Evolutionary conservation across 1,140 invertebrate species (phyloP).

Genomic region (Trichonephila clavata): DNA sequence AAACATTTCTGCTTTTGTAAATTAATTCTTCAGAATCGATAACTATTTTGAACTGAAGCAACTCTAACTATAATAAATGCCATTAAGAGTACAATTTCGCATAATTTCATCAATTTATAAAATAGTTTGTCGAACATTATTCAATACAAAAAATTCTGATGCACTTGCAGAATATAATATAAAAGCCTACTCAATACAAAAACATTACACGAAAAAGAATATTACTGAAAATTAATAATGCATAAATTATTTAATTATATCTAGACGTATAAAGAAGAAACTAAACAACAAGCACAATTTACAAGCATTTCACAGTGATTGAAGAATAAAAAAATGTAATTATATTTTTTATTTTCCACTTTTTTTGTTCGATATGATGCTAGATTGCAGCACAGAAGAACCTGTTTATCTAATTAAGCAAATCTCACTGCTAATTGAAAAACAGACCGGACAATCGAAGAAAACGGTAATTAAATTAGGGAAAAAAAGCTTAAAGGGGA

Average conservation of each 20-base stretch:
- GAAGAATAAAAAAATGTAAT: background rate
- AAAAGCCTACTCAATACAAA: too few relatives aligned
- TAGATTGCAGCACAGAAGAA: background rate
- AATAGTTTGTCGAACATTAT: too few relatives aligned
- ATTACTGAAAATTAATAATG: background rate
- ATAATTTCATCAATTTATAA: too few relatives aligned
- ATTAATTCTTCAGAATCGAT: too few relatives aligned
- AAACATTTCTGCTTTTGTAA: too few relatives aligned
- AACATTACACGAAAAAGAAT: background rate
- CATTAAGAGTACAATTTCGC: too few relatives aligned
- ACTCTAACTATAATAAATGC: too few relatives aligned
- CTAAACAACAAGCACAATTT: background rate
- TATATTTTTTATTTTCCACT: background rate
- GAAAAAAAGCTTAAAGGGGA: background rate
- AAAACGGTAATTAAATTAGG: conserved; percentile 33
- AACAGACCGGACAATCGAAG: conserved; percentile 15
- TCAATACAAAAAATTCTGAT: too few relatives aligned
- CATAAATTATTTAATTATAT: background rate
- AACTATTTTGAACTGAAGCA: too few relatives aligned
- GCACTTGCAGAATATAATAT: too few relatives aligned
- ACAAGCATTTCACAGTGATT: background rate
- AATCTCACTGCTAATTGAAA: conserved; percentile 51
- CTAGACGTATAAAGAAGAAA: background rate
- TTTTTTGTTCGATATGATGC: background rate
- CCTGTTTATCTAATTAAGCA: conserved; percentile 50